Evolutionary conservation across 2,888 invertebrate species (phyloP), one percentile per base, ranked within the genome.

Genomic region (Oscheius sp.): DNA sequence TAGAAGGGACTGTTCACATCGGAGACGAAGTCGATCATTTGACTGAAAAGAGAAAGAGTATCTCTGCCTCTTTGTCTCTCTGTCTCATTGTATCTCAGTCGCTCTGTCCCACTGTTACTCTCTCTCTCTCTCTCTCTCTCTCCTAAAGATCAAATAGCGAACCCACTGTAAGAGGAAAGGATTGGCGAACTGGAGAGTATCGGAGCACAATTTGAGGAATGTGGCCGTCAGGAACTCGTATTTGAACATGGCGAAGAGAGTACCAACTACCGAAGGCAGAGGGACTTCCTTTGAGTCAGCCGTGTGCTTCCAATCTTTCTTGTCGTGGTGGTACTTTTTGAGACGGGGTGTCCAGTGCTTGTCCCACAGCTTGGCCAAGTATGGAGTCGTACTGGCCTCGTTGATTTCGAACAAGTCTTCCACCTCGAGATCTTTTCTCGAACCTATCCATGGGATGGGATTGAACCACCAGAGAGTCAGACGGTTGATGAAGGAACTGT

Each of bases 141-240:
- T n/a, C n/a, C n/a, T 21, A 21, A 21, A 21, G 29, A 37, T 47
- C n/a, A 21, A 33, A 60, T 9, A 70, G 32, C 7, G 33, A 51
- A 42, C 90, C 93, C 91, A 95, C 95, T 93, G 93, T 77, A 96
- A 92, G 85, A 98, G 91, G 90, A 95, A 93, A 0, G 98, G 98
- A 84, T 94, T 95, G 57, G 94, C 92, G 90, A 98, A 98, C 80
- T 94, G 94, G 71, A 97, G 90, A 3, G 85, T 82, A 65, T 88
- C 88, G 2, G 87, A 84, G 37, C 77, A 63, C n/a, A 84, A 60
- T 76, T 88, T 88, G 68, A 88, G 71, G 1, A 75, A 48, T 0
- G 94, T 92, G n/a, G 96, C 96, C 85, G 95, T 93, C 1, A 96
- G 77, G 89, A 96, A 95, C 73, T 94, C 93, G 0, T 93, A 93